These are phyloP conservation scores for Mythimna vitellina DNA, from an alignment of 2,888 invertebrate species.

Conservation along the genomic window DNA sequence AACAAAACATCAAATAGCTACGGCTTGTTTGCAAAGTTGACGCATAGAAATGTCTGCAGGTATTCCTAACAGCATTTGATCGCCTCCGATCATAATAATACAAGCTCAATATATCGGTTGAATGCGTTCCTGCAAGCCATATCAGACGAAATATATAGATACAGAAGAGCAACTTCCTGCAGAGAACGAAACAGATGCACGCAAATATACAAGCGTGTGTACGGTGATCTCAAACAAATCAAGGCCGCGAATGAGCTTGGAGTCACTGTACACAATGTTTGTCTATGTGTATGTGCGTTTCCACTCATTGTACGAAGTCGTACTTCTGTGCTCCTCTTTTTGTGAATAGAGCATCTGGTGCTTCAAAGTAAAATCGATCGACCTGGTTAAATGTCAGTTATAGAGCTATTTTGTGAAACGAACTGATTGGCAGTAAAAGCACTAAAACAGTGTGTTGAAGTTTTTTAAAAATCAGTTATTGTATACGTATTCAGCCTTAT, in stretches of 20 bases:
- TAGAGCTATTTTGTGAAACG: conserved; percentile 21
- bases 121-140: conserved; percentile 14
- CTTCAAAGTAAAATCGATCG: conserved; percentile 42
- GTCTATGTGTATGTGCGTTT: neutral
- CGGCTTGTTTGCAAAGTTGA: neutral
- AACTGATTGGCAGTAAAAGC: neutral
- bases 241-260: neutral
- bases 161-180: neutral
- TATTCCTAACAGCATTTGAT: conserved; percentile 23
- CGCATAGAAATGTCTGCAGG: conserved; percentile 10
- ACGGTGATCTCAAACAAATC: neutral
- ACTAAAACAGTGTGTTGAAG: neutral
- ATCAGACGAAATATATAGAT: neutral
- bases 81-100: conserved; percentile 37
- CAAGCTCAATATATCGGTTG: conserved; percentile 26
- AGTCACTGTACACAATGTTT: neutral
- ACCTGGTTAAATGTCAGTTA: conserved; percentile 23
- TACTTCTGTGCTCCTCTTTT: neutral
- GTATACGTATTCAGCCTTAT: no score
- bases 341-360: conserved; percentile 15
- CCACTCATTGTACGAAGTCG: neutral
- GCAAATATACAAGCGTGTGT: no score
- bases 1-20: neutral
- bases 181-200: neutral
- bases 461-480: neutral